A percentile compares a stretch with the other conserved stretches of the same genome.
phyloP scores from a whole-genome alignment of 1,140 invertebrate genomes.

The Pseudomyrmex pallidus region DNA sequence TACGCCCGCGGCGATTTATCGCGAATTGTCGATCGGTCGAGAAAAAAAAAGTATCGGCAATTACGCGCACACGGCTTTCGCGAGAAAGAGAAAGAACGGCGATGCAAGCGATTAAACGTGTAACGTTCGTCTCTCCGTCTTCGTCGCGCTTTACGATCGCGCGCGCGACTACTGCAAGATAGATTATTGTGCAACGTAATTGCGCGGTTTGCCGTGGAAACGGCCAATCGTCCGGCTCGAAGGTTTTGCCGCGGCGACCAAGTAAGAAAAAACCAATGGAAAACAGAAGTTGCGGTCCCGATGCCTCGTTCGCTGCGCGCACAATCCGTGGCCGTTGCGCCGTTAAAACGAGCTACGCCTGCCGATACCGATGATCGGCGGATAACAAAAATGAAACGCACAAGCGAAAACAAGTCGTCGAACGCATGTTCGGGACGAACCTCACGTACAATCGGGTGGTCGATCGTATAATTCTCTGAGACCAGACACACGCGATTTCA shows the following conservation, averaged over 20 bases:
- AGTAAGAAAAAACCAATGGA: constrained; percentile 73
- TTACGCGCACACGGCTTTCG: constrained; percentile 50
- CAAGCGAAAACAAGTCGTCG: neutral
- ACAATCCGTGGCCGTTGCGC: constrained; percentile 1
- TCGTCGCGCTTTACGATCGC: constrained; percentile 27
- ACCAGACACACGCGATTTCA: neutral
- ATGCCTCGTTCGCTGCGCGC: constrained; percentile 25
- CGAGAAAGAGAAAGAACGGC: constrained; percentile 19
- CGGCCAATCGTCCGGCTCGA: constrained; percentile 72
- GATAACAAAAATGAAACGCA: constrained; percentile 4
- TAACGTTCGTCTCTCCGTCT: neutral
- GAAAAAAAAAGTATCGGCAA: constrained; percentile 41
- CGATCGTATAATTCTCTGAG: neutral
- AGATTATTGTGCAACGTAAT: constrained; percentile 81
- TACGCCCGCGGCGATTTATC: constrained; percentile 40
- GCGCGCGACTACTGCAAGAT: constrained; percentile 49
- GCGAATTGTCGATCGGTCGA: constrained; percentile 9
- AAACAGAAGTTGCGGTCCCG: constrained; percentile 74
- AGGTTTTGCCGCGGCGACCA: constrained; percentile 67
- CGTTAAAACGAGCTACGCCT: constrained; percentile 27
- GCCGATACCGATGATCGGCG: neutral
- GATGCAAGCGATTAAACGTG: constrained; percentile 46
- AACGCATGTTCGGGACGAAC: neutral
- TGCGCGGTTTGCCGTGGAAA: constrained; percentile 78
- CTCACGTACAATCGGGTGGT: neutral